Base-by-base conservation (phyloP, 2,888 invertebrate genomes). In the Cremastinae sp. region DNA sequence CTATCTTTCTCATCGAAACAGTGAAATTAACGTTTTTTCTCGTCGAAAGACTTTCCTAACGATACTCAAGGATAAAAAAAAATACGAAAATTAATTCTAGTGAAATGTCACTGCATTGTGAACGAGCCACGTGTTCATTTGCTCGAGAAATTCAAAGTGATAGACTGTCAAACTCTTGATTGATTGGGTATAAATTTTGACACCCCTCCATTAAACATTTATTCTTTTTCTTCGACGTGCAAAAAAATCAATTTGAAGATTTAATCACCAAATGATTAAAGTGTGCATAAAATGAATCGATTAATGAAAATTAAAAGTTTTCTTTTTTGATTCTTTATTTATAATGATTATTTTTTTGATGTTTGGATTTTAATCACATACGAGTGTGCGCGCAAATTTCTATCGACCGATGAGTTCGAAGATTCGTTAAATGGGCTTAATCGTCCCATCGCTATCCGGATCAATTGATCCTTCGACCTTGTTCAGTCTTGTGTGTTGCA, bases 381-480 rank as follows among this genome's bases (percentile, higher is more conserved):
- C 12, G 12, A 9, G 9, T 41, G 41, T n/a, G 22, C n/a, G 9
- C 3, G 9, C 7, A 22, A 4, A 8, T 22, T 53, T 10, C 0
- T 53, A 9, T 3, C 4, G 28, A 4, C 1, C 5, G 28, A 28
- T 49, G 43, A 47, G 56, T 49, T 54, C 47, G 36, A 54, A 38
- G 20, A 69, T 36, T 71, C 61, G 41, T 43, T 66, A 59, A 34
- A 75, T 51, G 38, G 62, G 45, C 36, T 9, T 16, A 28, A 51
- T 64, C 68, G 62, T 43, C 49, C 62, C 68, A 41, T 64, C 28
- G 62, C 68, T 36, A 62, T 75, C 62, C 66, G 28, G 75, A 75
- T 76, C 72, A 53, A 69, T 76, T 76, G 75, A 76, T 69, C 75
- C 58, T 38, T 58, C 72, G 58, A 64, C 75, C 72, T 56, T 68